Base-by-base conservation (phyloP, 2,113 vertebrate genomes). In the Holacanthus passer region DNA sequence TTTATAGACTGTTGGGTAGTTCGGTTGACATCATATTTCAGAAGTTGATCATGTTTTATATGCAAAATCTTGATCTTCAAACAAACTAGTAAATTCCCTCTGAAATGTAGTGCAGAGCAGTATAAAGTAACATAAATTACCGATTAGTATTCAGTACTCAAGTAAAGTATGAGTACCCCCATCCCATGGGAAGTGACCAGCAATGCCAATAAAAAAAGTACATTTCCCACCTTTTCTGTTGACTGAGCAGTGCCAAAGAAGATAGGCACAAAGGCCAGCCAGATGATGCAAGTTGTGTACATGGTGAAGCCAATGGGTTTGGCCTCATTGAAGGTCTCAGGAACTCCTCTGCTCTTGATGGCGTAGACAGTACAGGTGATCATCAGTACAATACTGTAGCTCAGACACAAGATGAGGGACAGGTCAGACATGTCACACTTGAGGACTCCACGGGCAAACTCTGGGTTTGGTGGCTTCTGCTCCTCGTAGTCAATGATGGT, bases 391-490 rank as follows among this genome's bases (percentile, higher is more conserved):
- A 99, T 93, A 24, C 96, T 97, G 88, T 97, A 98, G 88, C 96
- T 95, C 91, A 99, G 91, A 88, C 96, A 97, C 37, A 95, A 87
- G 48, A 98, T 94, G 19, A 97, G 96, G 4, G 96, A 97, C 27
- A 97, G 92, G 65, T 98, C 97, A 0, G 97, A 97, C 96, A 98
- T 96, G 92, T 99, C 97, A 0, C 97, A 98, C 85, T 97, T 97
- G 45, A 98, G 94, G 50, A 99, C 93, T 0, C 97, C 97, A 0
- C 96, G 93, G 0, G 97, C 97, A 2, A 93, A 95, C 84, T 97
- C 96, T 0, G 97, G 97, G 58, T 98, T 96, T 2, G 96, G 94
- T 0, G 96, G 96, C 17, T 96, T 94, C 80, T 96, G 96, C 79
- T 98, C 97, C 70, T 97, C 97, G 0, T 96, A 99, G 93, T 99